Evolutionary conservation across 2,888 invertebrate genomes (phyloP).

Genomic region (Rhingia rostrata): DNA sequence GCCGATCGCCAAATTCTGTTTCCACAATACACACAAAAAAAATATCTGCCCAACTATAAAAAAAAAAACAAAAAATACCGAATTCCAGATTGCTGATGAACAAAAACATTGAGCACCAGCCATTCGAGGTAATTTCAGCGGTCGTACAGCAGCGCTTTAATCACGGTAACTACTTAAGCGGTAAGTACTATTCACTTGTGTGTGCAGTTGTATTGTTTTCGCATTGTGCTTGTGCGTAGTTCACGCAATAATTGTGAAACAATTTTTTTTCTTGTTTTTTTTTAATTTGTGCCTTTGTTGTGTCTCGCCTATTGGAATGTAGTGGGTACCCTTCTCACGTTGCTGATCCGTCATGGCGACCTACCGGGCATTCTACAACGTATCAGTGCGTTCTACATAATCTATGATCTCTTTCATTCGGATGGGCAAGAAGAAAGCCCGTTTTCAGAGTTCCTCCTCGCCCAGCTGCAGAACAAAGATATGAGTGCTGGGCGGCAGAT

Average conservation of each 20-base stretch:
- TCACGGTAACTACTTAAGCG: slow-evolving; percentile 89
- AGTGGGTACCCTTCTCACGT: slow-evolving; percentile 86
- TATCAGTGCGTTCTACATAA: slow-evolving; percentile 87
- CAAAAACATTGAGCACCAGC: slow-evolving; percentile 89
- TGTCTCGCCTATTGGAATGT: slow-evolving; percentile 64
- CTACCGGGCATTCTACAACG: slow-evolving; percentile 87
- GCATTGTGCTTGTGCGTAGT: slow-evolving; percentile 30
- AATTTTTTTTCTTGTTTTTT: slow-evolving; percentile 8
- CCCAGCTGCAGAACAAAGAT: slow-evolving; percentile 85
- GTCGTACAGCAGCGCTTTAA: slow-evolving; percentile 91
- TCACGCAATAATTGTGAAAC: slow-evolving; percentile 25
- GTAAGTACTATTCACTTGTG: slow-evolving; percentile 66
- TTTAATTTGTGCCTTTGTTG: neutral
- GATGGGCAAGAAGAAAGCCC: slow-evolving; percentile 88
- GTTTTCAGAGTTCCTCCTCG: slow-evolving; percentile 88
- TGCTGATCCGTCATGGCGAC: slow-evolving; percentile 88
- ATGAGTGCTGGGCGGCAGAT: slow-evolving; percentile 82
- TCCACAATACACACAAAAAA: slow-evolving; percentile 60
- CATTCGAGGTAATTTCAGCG: slow-evolving; percentile 89
- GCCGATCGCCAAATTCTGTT: slow-evolving; percentile 62
- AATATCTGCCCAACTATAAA: slow-evolving; percentile 35
- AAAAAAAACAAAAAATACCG: slow-evolving; percentile 16
- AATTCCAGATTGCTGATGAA: slow-evolving; percentile 81
- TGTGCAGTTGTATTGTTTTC: slow-evolving; percentile 24
- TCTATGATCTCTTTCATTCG: slow-evolving; percentile 88